Percentiles rank a stretch among this genome's conserved stretches.
phyloP scores from a whole-genome alignment of 2,113 vertebrate genomes.

The Hippotragus niger region DNA sequence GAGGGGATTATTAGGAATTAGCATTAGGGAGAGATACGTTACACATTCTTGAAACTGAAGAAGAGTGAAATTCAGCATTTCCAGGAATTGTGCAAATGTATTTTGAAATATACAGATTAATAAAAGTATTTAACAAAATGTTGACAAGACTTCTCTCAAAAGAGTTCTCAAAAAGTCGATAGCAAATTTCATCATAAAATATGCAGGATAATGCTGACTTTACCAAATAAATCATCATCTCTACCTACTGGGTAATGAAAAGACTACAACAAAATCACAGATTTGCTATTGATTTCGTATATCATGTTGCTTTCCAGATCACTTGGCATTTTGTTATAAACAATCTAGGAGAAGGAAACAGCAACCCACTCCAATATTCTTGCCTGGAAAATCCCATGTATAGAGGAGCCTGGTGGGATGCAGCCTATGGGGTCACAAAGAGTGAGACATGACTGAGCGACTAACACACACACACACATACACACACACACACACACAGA shows the following conservation, averaged over 20 bases:
- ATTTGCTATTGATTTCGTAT: slow-evolving; percentile 24
- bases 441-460: neutral
- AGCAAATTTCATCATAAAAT: slow-evolving; percentile 46
- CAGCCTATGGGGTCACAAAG: neutral
- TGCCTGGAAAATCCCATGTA: neutral
- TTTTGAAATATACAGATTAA: slow-evolving; percentile 46
- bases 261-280: neutral
- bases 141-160: slow-evolving; percentile 43
- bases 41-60: slow-evolving; percentile 5
- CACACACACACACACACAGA: too few species aligned
- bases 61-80: slow-evolving; percentile 50
- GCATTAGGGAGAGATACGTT: neutral
- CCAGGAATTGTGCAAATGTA: neutral
- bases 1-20: neutral
- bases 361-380: neutral
- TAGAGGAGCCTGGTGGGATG: neutral
- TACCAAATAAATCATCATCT: slow-evolving; percentile 37
- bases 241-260: neutral
- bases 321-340: slow-evolving; percentile 34
- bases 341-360: neutral
- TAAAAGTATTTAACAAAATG: slow-evolving; percentile 53
- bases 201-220: neutral
- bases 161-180: neutral
- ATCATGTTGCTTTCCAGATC: neutral
- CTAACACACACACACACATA: neutral